Base-by-base conservation (phyloP, 2,113 vertebrate species). In the Cyanoderma ruficeps region DNA sequence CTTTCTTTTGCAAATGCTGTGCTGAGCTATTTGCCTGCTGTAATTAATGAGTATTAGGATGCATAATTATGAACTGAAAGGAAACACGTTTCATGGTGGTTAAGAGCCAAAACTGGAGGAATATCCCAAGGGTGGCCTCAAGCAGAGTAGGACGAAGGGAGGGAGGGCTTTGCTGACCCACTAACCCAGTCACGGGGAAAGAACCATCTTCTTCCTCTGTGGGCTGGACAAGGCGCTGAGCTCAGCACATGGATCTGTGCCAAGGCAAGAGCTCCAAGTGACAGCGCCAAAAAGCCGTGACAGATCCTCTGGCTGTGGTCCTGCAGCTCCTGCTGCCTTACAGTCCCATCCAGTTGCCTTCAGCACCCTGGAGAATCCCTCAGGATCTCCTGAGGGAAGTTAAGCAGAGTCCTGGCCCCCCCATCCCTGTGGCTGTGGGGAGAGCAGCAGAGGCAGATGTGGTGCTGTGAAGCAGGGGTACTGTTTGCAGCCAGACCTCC, bases 11-110 rank as follows among this genome's bases (percentile, higher is more conserved):
- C 69, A 92, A 57, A 94, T 93, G 93, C 88, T 86, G 49, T 33
- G 82, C 92, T 79, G 21, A 97, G 92, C 75, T 88, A 39, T 96
- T 97, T 96, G 93, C 89, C 87, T 96, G 96, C 91, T 64, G 33
- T 97, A 95, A 97, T 96, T 95, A 96, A 97, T 90, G 89, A 46
- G 33, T 77, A 87, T 97, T 94, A 96, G 94, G 94, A 87, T 91
- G 84, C 81, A 24, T 95, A 96, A 97, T 97, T 96, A 79, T 80
- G 94, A 94, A 83, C 76, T 93, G 96, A 96, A 97, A 97, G 94
- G 96, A 97, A 96, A 60, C 31, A 5, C 0, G 2, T 84, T 96
- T 80, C 1, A 6, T 83, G 37, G 33, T 81, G 94, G 87, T 97
- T 89, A 90, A 81, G 91, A 96, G 91, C 82, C 21, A 4, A 59